Conservation (phyloP, 2,113 vertebrate species). For the Progne subis region DNA sequence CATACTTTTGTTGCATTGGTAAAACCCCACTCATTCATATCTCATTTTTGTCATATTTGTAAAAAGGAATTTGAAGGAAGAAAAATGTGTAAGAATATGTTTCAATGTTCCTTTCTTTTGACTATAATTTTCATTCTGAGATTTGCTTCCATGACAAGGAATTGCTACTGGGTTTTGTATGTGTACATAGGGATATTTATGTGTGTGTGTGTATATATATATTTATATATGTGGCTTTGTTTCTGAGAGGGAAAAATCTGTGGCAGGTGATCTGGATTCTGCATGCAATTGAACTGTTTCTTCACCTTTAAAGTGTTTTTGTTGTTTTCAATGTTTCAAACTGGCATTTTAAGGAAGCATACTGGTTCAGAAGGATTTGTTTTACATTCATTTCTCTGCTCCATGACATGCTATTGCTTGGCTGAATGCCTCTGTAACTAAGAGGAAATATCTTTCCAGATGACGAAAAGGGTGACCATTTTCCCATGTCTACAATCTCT, state of each 20-base stretch:
- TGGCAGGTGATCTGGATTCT: not conserved
- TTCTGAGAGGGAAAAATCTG: not conserved
- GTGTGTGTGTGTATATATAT: not conserved
- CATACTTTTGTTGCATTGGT: not conserved
- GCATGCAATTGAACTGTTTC: not conserved
- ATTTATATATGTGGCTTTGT: not conserved
- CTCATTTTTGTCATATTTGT: not conserved
- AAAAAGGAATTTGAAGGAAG: not conserved
- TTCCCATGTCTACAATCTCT: not conserved
- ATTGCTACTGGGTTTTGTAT: not conserved
- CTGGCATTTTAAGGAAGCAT: not conserved
- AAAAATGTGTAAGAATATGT: not conserved
- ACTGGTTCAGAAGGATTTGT: not conserved
- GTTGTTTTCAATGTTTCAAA: not conserved
- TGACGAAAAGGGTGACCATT: not conserved
- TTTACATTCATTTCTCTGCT: not conserved
- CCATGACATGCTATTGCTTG: not conserved
- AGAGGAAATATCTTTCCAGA: not conserved
- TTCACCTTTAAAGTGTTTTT: not conserved
- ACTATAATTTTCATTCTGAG: not conserved
- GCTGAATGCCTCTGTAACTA: not conserved
- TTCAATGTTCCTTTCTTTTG: not conserved
- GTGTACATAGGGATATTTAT: not conserved
- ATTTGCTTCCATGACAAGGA: not conserved
- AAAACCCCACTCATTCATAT: not conserved